phyloP scores from a whole-genome alignment of 30 jellyfish, hydroid and myxozoan genomes.

The Turritopsis dohrnii region DNA sequence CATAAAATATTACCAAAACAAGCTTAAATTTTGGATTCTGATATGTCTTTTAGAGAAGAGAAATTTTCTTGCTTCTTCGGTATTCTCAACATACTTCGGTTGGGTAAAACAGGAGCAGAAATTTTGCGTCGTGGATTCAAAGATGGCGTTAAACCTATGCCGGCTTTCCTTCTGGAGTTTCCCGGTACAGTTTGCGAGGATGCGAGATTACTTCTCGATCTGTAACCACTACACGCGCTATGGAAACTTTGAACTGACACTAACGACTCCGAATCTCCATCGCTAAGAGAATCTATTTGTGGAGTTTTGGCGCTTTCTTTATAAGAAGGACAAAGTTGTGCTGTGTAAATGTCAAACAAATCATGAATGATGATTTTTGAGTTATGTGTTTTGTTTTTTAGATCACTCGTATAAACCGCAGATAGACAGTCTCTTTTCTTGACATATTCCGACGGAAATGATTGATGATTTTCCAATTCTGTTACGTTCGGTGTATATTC shows the following conservation, averaged over 20 bases:
- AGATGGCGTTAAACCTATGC: not conserved
- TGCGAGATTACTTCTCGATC: not conserved
- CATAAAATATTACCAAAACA: too few species aligned
- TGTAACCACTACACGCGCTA: not conserved
- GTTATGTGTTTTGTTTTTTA: not conserved
- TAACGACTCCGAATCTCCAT: slow-evolving; percentile 5
- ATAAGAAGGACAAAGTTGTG: slow-evolving; percentile 8
- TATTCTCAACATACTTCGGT: not conserved
- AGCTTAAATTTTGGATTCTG: not conserved
- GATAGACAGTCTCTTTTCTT: not conserved
- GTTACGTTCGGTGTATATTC: not conserved
- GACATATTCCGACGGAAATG: not conserved
- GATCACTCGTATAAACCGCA: not conserved
- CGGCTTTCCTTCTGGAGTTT: not conserved
- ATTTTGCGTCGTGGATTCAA: not conserved
- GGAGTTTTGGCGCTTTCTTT: slow-evolving; percentile 2
- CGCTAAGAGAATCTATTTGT: not conserved
- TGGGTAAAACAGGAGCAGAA: not conserved
- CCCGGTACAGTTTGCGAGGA: not conserved
- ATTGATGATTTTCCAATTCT: not conserved
- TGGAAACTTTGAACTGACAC: slow-evolving; percentile 6
- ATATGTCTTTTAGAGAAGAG: not conserved
- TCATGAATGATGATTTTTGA: not conserved
- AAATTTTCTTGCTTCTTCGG: not conserved
- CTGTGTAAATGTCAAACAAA: not conserved